Base-by-base conservation (phyloP, 2,888 invertebrate genomes). In the Leptinotarsa haldemani region DNA sequence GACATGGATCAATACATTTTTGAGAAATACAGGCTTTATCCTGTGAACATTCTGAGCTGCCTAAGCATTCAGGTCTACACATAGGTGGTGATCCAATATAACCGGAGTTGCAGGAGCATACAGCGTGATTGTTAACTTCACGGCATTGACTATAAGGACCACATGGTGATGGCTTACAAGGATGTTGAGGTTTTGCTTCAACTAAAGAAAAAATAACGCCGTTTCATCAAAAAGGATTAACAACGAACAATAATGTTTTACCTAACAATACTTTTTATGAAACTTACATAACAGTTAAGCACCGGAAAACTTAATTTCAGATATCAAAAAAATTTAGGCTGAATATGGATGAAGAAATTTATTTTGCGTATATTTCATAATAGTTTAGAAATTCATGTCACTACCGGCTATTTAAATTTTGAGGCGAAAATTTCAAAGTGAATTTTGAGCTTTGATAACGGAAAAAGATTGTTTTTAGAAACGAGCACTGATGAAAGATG, bases 91-190 rank as follows among this genome's bases (percentile, higher is more conserved):
- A 89, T 52, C 93, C 93, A 71, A 92, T 86, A 80, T 90, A 93
- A n/a, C 89, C 90, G 40, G 88, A 86, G 72, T 89, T 86, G 82
- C 93, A 93, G 30, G 91, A 90, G 82, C 93, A 93, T 7, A 91
- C 90, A 2, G 91, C 91, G 83, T 91, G 91, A 52, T 90, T 90
- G 82, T 92, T 91, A 16, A 90, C 86, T 82, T 90, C 91, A 71
- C 90, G 89, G 80, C 93, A 93, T 83, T 91, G 89, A 80, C 92
- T 91, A 83, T 92, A 90, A 1, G 92, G 91, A 58, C 93, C 93
- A 84, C 93, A 93, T 7, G 92, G 92, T n/a, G 91, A 90, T 22
- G 91, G 91, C 66, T 88, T 86, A 81, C 92, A 93, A 3, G 91
- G 91, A 82, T 76, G 78, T 18, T 85, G 85, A 67, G 83, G 83